These are phyloP conservation scores for Ecdyonurus torrentis DNA, from an alignment of 2,888 invertebrate genomes.

Conservation along the genomic window DNA sequence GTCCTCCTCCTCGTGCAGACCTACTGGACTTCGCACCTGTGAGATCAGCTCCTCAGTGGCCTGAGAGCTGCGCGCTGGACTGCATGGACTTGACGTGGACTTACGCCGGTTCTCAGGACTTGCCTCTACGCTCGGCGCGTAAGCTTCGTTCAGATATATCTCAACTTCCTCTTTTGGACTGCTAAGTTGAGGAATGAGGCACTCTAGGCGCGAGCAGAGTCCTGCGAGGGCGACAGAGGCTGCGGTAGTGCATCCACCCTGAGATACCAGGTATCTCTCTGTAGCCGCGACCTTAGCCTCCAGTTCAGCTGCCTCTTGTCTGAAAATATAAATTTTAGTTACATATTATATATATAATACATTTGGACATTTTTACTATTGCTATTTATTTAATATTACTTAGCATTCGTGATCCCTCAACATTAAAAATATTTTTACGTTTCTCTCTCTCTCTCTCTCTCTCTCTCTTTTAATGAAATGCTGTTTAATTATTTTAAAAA, in stretches of 20 bases:
- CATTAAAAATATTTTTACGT: too few species aligned
- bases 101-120: conserved; percentile 33
- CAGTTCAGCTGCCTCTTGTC: conserved; percentile 47
- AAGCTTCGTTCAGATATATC: conserved; percentile 63
- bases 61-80: too few species aligned
- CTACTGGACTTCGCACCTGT: not conserved
- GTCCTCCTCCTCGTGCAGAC: not conserved
- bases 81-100: not conserved
- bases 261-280: conserved; percentile 44
- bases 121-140: conserved; percentile 45
- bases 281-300: conserved; percentile 44
- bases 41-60: not conserved
- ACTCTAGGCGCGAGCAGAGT: conserved; percentile 48
- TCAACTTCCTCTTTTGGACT: conserved; percentile 34
- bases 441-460: too few species aligned
- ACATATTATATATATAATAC: not conserved
- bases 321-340: conserved; percentile 18
- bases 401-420: too few species aligned
- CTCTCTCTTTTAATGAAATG: not conserved
- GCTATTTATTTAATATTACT: too few species aligned
- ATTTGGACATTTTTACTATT: not conserved
- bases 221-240: conserved; percentile 46
- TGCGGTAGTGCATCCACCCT: conserved; percentile 50
- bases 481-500: too few species aligned
- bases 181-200: conserved; percentile 31